Base-by-base conservation (phyloP, 2,797 vertebrate genomes). In the Diplodus sargus region DNA sequence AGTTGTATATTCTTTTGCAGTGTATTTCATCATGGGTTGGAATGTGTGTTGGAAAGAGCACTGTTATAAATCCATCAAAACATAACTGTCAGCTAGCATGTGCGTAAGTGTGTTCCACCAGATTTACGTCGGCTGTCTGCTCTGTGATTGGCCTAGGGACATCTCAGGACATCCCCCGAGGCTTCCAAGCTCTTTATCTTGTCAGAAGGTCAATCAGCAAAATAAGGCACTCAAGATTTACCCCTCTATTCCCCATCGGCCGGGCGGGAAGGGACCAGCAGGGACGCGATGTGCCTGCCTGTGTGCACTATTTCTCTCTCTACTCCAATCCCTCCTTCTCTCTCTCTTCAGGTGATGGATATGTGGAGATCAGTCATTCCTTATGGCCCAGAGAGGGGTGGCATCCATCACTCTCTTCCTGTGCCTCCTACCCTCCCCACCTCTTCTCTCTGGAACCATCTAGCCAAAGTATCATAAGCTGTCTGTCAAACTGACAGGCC, bases 281-380 rank as follows among this genome's bases (percentile, higher is more conserved):
- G 7, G 20, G 57, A 69, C 82, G 72, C 64, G 58, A 72, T 61
- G 68, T 0, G 58, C 51, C 70, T 80, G 54, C 57, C 64, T 53
- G 4, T 17, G 34, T 79, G 71, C 42, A 49, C 76, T 0, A 5
- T 78, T 23, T 70, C 58, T 42, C 30, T 67, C 48, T 67, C 61
- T 59, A 34, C 43, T 54, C 59, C 13, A 25, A 42, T 65, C 30
- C 51, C 72, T 52, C 60, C 60, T 30, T 58, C 57, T n/a, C 60
- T 83, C 85, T 83, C 85, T 90, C 73, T 10, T 76, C 73, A 65
- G 73, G 78, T 94, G 92, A 95, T 93, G 84, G 89, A 95, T 95
- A 87, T 85, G 84, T 85, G 78, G 75, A 84, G 85, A 94, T 93
- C 89, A 82, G 72, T 94, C 93, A 93, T 94, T 92, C 84, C 85